These are phyloP conservation scores for Eremobia ochroleuca DNA, from an alignment of 2,888 invertebrate species.

Conservation along the genomic window DNA sequence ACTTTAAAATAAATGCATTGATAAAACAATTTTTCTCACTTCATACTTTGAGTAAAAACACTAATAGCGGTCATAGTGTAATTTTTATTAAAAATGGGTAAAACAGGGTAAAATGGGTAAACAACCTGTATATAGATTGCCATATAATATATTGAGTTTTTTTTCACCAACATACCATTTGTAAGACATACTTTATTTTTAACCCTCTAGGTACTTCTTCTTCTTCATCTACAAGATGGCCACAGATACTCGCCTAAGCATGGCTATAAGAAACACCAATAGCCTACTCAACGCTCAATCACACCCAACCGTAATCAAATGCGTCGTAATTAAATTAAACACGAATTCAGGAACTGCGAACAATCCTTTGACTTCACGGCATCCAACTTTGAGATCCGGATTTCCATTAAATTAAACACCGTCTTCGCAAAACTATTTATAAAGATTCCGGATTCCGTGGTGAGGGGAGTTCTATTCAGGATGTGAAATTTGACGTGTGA, in stretches of 20 bases:
- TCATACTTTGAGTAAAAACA: too few relatives aligned
- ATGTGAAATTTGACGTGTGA: conserved; percentile 91
- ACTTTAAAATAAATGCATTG: too few relatives aligned
- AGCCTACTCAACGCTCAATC: conserved; percentile 19
- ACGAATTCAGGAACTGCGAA: conserved; percentile 74
- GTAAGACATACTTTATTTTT: neutral
- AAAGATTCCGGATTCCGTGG: conserved; percentile 89
- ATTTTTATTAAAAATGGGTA: too few relatives aligned
- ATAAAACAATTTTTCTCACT: too few relatives aligned
- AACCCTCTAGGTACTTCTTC: neutral
- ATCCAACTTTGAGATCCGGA: conserved; percentile 81
- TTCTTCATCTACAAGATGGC: too few relatives aligned
- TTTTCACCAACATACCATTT: too few relatives aligned
- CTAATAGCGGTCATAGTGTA: too few relatives aligned
- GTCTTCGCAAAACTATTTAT: conserved; percentile 89
- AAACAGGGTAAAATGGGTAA: too few relatives aligned
- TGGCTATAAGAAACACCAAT: conserved; percentile 23
- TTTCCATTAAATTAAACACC: conserved; percentile 90
- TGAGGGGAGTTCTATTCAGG: conserved; percentile 84
- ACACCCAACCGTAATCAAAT: conserved; percentile 69
- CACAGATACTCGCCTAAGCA: neutral
- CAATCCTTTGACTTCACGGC: conserved; percentile 85
- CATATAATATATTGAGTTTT: too few relatives aligned
- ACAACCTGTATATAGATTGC: too few relatives aligned
- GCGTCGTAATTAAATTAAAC: conserved; percentile 83